Percentiles rank a stretch among this genome's conserved stretches.
Evolutionary conservation across 2,888 invertebrate genomes (phyloP).

Genomic region (Eristalis pertinax): DNA sequence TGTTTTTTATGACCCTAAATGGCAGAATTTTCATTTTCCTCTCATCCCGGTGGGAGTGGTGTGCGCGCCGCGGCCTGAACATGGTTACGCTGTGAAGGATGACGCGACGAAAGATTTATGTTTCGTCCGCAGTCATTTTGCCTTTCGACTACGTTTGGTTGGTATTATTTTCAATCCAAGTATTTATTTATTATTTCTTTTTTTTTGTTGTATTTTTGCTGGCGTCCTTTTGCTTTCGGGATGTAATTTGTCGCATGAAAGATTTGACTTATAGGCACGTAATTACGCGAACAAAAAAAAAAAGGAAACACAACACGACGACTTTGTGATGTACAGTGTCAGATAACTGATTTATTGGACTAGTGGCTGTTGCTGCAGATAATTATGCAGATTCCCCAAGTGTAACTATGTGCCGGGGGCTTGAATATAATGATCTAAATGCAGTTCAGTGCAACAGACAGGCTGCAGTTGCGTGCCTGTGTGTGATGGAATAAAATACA

Average conservation of each 20-base stretch:
- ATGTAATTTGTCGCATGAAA: slow-evolving; percentile 41
- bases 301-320: background rate
- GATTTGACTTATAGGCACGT: slow-evolving; percentile 39
- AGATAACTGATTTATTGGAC: background rate
- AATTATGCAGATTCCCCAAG: slow-evolving; percentile 6
- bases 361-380: slow-evolving; percentile 1
- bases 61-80: background rate
- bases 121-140: slow-evolving; percentile 14
- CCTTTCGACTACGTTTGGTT: slow-evolving; percentile 11
- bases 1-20: slow-evolving; percentile 42
- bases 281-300: background rate
- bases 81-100: slow-evolving; percentile 7
- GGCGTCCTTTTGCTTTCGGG: slow-evolving; percentile 1
- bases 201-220: background rate
- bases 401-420: background rate
- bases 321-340: slow-evolving; percentile 22
- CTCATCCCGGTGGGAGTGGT: background rate
- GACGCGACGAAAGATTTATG: slow-evolving; percentile 37
- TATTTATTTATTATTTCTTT: slow-evolving; percentile 13
- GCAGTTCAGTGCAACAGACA: background rate
- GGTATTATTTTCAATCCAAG: slow-evolving; percentile 34
- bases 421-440: background rate
- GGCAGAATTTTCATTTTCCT: slow-evolving; percentile 22
- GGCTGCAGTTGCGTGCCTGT: background rate
- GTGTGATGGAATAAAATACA: no score